phyloP scores from a whole-genome alignment of 2,113 vertebrate genomes.

The Thunnus thynnus region DNA sequence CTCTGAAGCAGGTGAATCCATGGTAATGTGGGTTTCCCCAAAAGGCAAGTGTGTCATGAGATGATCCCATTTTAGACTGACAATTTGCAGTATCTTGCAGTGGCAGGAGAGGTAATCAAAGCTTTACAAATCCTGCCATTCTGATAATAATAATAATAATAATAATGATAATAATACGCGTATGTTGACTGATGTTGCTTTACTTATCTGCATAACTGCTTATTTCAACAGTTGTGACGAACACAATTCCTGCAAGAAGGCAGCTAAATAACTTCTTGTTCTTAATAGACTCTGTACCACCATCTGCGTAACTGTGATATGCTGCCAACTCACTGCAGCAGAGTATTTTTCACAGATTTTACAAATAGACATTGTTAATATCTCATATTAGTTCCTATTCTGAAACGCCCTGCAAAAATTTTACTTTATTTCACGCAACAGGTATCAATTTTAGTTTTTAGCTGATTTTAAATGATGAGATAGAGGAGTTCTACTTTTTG shows the following conservation, averaged over 20 bases:
- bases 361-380: no score
- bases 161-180: no score
- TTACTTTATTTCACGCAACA: no score
- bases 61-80: neutral
- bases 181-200: neutral
- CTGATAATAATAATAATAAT: neutral
- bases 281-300: neutral
- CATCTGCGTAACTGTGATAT: neutral
- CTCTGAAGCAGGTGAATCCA: slow-evolving; percentile 24
- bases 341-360: no score
- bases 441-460: no score
- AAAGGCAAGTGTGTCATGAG: slow-evolving; percentile 26
- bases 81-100: neutral
- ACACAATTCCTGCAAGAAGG: no score
- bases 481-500: no score
- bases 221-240: neutral
- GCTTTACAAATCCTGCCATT: neutral
- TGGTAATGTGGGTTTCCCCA: slow-evolving; percentile 26
- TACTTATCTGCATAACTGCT: neutral
- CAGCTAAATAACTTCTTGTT: neutral
- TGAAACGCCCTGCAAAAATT: no score
- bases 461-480: no score
- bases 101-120: neutral
- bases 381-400: no score
- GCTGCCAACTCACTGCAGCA: no score